Conservation (phyloP, 2,113 vertebrate species). For the Anser cygnoides region DNA sequence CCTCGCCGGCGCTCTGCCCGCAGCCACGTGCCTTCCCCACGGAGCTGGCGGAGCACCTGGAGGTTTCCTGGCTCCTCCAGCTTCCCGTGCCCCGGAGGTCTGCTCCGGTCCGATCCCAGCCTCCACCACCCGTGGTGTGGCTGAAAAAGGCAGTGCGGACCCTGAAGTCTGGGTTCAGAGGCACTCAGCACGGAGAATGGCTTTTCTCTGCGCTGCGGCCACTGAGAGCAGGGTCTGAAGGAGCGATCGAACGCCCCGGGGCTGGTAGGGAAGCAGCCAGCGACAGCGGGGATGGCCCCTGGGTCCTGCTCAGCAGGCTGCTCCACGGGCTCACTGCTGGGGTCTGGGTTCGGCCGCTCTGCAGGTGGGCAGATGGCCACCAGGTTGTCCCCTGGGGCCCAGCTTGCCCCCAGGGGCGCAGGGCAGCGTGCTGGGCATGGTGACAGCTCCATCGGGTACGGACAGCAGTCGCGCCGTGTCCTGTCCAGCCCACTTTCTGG, state of each 20-base stretch:
- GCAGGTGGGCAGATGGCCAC: neutral
- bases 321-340: neutral
- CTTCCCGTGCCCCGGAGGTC: neutral
- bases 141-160: neutral
- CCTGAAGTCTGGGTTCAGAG: neutral
- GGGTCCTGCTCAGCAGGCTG: neutral
- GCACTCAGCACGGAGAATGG: neutral
- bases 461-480: fast-evolving
- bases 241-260: fast-evolving
- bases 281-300: fast-evolving
- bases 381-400: neutral
- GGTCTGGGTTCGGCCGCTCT: neutral
- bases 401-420: neutral
- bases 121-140: neutral
- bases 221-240: neutral
- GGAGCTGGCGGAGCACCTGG: neutral
- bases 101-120: neutral
- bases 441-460: neutral
- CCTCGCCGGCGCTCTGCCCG: neutral
- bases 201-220: conserved; percentile 21
- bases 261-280: neutral
- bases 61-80: neutral
- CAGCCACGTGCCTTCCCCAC: neutral
- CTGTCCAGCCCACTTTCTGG: fast-evolving
- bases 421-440: neutral